Percentiles rank a stretch among this genome's conserved stretches.
phyloP scores from a whole-genome alignment of 2,113 vertebrate species.

The Halichoeres trimaculatus region DNA sequence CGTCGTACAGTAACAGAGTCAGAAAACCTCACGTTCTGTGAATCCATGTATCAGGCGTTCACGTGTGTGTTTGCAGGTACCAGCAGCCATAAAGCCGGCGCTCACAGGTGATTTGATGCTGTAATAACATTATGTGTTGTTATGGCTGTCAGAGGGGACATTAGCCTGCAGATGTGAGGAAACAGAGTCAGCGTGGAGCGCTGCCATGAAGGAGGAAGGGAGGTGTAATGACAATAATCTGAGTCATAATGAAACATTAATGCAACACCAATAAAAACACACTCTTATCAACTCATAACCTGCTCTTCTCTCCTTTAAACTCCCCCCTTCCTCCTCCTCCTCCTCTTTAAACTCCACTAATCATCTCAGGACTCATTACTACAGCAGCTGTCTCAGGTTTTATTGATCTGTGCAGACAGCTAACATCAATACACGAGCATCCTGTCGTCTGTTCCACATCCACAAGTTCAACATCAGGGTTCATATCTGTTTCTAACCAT shows the following conservation, averaged over 20 bases:
- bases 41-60: no score
- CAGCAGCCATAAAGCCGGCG: conserved; percentile 23
- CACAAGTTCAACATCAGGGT: no score
- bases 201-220: background rate
- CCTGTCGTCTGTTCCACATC: no score
- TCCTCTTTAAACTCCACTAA: no score
- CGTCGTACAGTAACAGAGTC: no score
- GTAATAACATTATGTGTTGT: conserved; percentile 39
- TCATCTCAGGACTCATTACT: no score
- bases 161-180: conserved; percentile 39
- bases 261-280: conserved; percentile 21
- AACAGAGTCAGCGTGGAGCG: background rate
- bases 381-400: no score
- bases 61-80: no score
- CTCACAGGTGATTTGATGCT: conserved; percentile 40
- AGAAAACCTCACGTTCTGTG: no score
- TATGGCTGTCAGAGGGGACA: conserved; percentile 43
- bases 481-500: no score
- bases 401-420: no score
- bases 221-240: conserved; percentile 17
- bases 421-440: no score
- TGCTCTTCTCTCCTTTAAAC: background rate
- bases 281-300: background rate
- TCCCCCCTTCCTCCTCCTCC: background rate
- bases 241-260: conserved; percentile 40